Base-by-base conservation (phyloP, 1,140 invertebrate species). In the Meloidogyne hapla region DNA sequence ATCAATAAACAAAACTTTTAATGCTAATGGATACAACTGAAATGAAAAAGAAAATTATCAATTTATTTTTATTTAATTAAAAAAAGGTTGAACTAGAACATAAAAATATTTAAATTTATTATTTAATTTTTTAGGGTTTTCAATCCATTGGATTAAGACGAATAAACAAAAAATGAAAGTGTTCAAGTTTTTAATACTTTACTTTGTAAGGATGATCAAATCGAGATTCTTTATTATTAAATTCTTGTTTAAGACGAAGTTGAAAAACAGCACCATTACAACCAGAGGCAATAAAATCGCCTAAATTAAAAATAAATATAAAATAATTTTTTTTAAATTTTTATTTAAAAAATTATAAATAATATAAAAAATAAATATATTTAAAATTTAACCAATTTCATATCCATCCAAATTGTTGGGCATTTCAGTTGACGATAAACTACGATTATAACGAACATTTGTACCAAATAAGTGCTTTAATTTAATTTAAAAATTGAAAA, bases 1-100 rank as follows among this genome's bases (percentile, higher is more conserved):
- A 61, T 82, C 83, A 68, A 81, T 82, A 61, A 82, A 82, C 79
- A 82, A 83, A 28, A 82, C 73, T 71, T 82, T 82, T 15, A 82
- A 26, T 10, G 81, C 81, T 4, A 82, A 68, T 1, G 81, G 81
- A 65, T n/a, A 80, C 13, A 64, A 18, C 77, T 81, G 23, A 74
- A 80, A 70, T 3, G 13, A 18, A 8, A n/a, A n/a, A n/a, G n/a
- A n/a, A n/a, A n/a, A n/a, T n/a, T n/a, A n/a, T n/a, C n/a, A n/a
- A n/a, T n/a, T n/a, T n/a, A n/a, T n/a, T n/a, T n/a, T n/a, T n/a
- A n/a, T n/a, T n/a, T n/a, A n/a, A n/a, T n/a, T n/a, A n/a, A n/a
- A n/a, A n/a, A n/a, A n/a, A n/a, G n/a, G n/a, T n/a, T n/a, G n/a
- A n/a, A n/a, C n/a, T n/a, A n/a, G n/a, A n/a, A n/a, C n/a, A n/a